Evolutionary conservation across 92 coral and sea anemone genomes (phyloP).

Genomic region (Porites divaricata): DNA sequence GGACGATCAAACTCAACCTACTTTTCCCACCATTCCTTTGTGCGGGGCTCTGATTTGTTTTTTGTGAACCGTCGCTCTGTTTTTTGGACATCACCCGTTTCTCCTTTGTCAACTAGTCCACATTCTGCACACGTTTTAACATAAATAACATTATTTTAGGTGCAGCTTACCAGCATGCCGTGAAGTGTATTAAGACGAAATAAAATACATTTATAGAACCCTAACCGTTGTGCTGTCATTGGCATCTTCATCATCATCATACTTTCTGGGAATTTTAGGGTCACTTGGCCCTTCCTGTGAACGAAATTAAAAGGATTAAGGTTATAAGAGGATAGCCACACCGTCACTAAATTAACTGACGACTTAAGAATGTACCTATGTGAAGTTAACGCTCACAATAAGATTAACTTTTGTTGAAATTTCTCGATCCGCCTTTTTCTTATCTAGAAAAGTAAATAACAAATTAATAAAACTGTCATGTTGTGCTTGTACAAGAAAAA

Average conservation of each 20-base stretch:
- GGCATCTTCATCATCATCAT: conserved; percentile 19
- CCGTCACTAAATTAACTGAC: conserved; percentile 8
- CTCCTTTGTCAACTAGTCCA: neutral
- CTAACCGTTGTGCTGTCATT: conserved; percentile 26
- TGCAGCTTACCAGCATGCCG: conserved; percentile 23
- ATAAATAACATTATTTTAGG: conserved; percentile 7
- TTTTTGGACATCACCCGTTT: conserved; percentile 15
- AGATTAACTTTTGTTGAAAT: conserved; percentile 14
- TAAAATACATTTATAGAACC: conserved; percentile 2
- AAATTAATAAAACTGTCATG: too few species aligned
- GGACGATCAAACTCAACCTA: too few species aligned
- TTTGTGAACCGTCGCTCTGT: neutral
- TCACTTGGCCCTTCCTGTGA: conserved; percentile 23
- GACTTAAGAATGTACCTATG: conserved; percentile 14
- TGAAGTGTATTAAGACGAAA: neutral
- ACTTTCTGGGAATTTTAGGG: conserved; percentile 18
- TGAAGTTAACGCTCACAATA: conserved; percentile 13
- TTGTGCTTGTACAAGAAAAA: conserved; percentile 19
- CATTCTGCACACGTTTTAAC: conserved; percentile 14
- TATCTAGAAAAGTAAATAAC: too few species aligned
- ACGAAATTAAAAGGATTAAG: conserved; percentile 14
- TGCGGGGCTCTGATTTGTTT: neutral
- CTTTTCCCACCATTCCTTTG: conserved; percentile 7
- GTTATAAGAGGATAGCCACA: conserved; percentile 12
- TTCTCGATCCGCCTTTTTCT: conserved; percentile 17